Conservation (phyloP, 1,140 invertebrate genomes). For the Tribolium madens region DNA sequence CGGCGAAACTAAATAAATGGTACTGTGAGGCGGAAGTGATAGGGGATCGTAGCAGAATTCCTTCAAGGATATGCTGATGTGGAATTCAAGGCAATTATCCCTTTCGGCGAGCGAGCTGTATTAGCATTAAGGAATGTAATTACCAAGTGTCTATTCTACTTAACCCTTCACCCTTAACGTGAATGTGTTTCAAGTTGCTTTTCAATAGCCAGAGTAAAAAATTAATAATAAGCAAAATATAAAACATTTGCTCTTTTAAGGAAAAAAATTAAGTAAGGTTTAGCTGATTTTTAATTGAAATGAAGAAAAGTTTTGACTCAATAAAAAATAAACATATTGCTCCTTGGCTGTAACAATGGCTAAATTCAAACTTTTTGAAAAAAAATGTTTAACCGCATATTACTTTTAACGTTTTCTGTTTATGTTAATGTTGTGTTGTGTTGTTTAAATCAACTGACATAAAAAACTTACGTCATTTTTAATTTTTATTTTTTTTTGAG, state of each 20-base stretch:
- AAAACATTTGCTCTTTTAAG: not conserved
- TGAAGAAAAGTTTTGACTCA: no score
- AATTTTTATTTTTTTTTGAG: no score
- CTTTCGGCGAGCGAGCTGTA: conserved; percentile 53
- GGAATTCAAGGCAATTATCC: conserved; percentile 60
- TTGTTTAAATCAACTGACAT: no score
- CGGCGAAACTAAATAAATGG: conserved; percentile 24
- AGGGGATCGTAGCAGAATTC: conserved; percentile 43
- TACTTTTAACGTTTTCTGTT: no score
- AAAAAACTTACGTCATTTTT: no score
- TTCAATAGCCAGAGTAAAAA: not conserved
- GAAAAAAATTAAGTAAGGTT: no score
- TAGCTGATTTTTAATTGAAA: no score
- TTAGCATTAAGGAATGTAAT: conserved; percentile 60
- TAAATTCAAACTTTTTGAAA: no score
- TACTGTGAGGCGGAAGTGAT: conserved; percentile 30
- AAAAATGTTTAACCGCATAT: no score
- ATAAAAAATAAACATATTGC: no score
- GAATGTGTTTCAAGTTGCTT: conserved; percentile 40
- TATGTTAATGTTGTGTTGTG: no score
- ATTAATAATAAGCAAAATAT: not conserved
- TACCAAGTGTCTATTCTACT: conserved; percentile 56
- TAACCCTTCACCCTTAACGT: conserved; percentile 49
- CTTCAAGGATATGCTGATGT: conserved; percentile 56
- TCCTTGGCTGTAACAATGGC: no score